A percentile compares a stretch with the other conserved stretches of the same genome.
Conservation (phyloP, 2,888 invertebrate genomes). For the Troides aeacus region DNA sequence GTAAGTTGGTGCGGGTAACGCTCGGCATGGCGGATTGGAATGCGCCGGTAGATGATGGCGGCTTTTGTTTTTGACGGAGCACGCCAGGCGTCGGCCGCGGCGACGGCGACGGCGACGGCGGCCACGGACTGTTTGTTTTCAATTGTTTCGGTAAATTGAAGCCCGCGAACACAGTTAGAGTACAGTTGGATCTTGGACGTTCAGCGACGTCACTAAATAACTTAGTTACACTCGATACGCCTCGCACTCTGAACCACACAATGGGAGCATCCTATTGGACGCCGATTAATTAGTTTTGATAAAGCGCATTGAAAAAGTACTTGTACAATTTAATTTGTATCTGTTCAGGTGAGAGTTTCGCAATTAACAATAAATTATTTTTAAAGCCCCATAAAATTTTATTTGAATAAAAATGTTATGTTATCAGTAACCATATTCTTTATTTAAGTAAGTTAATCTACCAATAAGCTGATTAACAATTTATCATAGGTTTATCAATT, state of each 20-base stretch:
- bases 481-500: slow-evolving; percentile 10
- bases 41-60: slow-evolving; percentile 46
- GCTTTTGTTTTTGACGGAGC: slow-evolving; percentile 37
- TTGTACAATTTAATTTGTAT: too few relatives aligned
- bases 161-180: slow-evolving; percentile 34
- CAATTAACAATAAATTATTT: too few relatives aligned
- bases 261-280: slow-evolving; percentile 10
- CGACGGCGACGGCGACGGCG: neutral
- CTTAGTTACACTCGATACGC: slow-evolving; percentile 5
- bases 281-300: slow-evolving; percentile 2
- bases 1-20: slow-evolving; percentile 45
- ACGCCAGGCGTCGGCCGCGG: too few relatives aligned
- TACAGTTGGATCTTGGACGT: slow-evolving; percentile 5
- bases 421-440: neutral
- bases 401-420: too few relatives aligned
- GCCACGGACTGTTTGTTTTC: slow-evolving; percentile 23
- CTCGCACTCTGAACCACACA: slow-evolving; percentile 9
- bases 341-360: too few relatives aligned
- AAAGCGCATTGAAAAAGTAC: neutral
- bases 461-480: slow-evolving; percentile 1
- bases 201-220: slow-evolving; percentile 28
- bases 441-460: neutral
- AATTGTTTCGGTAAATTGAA: slow-evolving; percentile 20
- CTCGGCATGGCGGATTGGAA: slow-evolving; percentile 44
- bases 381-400: too few relatives aligned